These are phyloP conservation scores for Lepilemur ruficaudatus DNA, from an alignment of 2,797 vertebrate species.

Conservation along the genomic window DNA sequence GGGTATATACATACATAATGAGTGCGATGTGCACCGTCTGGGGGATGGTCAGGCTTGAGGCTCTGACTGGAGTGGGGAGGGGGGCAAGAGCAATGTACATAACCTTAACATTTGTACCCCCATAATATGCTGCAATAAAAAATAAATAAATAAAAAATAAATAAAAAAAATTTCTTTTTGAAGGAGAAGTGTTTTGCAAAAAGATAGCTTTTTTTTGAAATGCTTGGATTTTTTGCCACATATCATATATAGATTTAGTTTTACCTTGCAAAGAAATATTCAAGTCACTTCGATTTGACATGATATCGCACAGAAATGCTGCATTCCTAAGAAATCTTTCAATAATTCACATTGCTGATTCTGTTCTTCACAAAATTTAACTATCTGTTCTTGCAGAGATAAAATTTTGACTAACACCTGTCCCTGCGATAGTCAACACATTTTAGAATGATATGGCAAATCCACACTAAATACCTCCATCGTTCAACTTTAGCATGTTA, in stretches of 20 bases:
- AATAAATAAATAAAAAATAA: too few species aligned
- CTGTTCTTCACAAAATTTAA: background rate
- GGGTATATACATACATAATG: too few species aligned
- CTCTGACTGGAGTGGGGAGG: too few species aligned
- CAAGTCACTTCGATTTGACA: background rate
- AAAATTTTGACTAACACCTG: background rate
- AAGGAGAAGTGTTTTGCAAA: background rate
- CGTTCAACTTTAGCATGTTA: background rate
- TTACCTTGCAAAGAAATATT: background rate
- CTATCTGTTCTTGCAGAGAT: background rate
- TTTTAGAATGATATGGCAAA: background rate
- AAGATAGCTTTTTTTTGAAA: background rate
- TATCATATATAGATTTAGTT: background rate
- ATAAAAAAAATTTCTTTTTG: background rate
- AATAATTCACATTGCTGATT: background rate
- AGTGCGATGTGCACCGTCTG: too few species aligned
- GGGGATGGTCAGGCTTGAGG: too few species aligned
- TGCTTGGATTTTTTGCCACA: background rate
- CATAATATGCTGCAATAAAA: too few species aligned
- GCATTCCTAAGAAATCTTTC: background rate
- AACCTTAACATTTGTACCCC: too few species aligned
- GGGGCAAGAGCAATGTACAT: too few species aligned
- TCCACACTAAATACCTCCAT: background rate
- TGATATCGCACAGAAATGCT: background rate
- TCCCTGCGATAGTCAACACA: background rate